A percentile compares a stretch with the other conserved stretches of the same genome.
Evolutionary conservation across 2,888 invertebrate species (phyloP).

Genomic region (Cosmorhoe ocellata): DNA sequence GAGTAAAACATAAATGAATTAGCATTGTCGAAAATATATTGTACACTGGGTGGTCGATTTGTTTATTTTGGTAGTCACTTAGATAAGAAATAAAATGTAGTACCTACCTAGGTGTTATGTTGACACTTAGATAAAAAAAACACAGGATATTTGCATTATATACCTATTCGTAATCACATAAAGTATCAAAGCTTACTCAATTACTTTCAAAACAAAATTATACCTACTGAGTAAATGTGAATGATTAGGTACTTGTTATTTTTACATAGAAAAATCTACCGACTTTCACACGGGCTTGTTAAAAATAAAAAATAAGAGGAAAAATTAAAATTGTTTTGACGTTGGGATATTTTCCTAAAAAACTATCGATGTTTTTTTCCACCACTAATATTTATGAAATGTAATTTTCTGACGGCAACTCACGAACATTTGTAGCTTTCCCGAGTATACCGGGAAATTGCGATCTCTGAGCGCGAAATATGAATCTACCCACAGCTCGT

Average conservation of each 20-base stretch:
- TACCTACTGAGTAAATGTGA: no score
- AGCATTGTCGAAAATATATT: no score
- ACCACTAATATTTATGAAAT: slow-evolving; percentile 77
- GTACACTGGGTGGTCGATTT: slow-evolving; percentile 7
- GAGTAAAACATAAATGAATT: no score
- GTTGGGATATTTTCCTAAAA: background rate
- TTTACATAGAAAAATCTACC: no score
- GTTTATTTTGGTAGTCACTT: background rate
- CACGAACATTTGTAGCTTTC: slow-evolving; percentile 81
- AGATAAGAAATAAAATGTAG: background rate
- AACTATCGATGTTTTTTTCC: slow-evolving; percentile 31
- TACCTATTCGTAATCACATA: no score
- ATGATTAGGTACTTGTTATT: no score
- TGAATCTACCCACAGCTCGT: slow-evolving; percentile 71
- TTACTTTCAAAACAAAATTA: no score
- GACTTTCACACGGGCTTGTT: no score
- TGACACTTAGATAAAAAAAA: background rate
- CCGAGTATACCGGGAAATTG: slow-evolving; percentile 79
- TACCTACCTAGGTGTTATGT: background rate
- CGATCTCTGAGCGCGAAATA: slow-evolving; percentile 73
- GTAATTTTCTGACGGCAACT: slow-evolving; percentile 79
- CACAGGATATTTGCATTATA: background rate
- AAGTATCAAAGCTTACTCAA: no score
- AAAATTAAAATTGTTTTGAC: no score
- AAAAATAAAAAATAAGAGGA: no score